phyloP scores from a whole-genome alignment of 2,888 invertebrate species.

The Punctoribates punctum region DNA sequence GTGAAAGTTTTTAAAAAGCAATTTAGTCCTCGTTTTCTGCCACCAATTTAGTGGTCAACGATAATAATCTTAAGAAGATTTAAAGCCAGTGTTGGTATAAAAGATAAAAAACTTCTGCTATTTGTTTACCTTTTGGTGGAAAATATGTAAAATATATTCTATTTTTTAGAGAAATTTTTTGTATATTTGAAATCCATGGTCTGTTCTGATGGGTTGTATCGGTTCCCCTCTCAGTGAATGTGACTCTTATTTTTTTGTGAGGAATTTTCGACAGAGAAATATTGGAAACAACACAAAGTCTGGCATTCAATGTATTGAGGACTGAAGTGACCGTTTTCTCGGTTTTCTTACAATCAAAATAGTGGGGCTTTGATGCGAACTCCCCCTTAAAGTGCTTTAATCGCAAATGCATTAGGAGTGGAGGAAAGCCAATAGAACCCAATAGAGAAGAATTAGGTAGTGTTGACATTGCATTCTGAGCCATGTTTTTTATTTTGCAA shows the following conservation, averaged over 20 bases:
- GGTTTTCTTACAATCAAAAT: constrained; percentile 16
- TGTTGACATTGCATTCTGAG: constrained; percentile 19
- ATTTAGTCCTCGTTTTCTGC: background rate
- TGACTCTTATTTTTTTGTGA: background rate
- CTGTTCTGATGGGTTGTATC: background rate
- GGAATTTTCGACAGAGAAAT: background rate
- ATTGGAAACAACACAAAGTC: background rate
- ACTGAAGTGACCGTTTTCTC: background rate
- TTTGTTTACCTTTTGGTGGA: background rate
- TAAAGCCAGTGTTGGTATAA: constrained; percentile 16
- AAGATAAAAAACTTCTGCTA: background rate
- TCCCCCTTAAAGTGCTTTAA: constrained; percentile 32
- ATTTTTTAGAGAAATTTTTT: background rate
- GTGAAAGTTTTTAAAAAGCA: too few species aligned
- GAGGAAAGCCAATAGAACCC: background rate
- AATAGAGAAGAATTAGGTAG: background rate
- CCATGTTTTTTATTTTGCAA: background rate
- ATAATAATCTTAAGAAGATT: background rate
- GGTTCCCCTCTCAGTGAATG: background rate
- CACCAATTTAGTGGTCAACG: background rate
- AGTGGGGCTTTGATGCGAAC: constrained; percentile 16
- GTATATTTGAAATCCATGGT: too few species aligned
- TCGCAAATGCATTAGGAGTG: constrained; percentile 24
- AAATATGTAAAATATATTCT: background rate
- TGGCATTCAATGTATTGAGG: background rate